Evolutionary conservation across 2,888 invertebrate genomes (phyloP), one percentile per base, ranked within the genome.

Genomic region (Sclerodermus sp.): DNA sequence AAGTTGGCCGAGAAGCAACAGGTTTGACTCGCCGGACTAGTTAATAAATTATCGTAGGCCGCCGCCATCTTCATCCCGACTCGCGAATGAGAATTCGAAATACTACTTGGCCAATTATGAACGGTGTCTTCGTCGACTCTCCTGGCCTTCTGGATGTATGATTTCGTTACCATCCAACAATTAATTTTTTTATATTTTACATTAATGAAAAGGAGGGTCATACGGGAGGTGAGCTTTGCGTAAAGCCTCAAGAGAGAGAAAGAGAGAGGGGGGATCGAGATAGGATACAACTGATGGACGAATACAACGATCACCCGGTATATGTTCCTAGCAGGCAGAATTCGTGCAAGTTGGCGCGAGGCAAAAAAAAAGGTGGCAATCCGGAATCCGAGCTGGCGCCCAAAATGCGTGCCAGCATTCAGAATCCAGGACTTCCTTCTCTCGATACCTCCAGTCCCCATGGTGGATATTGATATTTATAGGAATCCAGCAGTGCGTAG

Each of bases 31-130:
- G 70, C 66, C 65, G 68, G 71, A 73, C 74, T 74, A 74, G 73
- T 73, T 74, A 74, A 74, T 74, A 74, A 74, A 74, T 74, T 73
- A 74, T 71, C 68, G 64, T 68, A 68, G 69, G 64, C 68, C 48
- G 66, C 67, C 65, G 71, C 73, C 70, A 68, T 71, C 62, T 70
- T 66, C 57, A 48, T 58, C 49, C 34, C 44, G 53, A 55, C 60
- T 57, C 58, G 56, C 55, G 49, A 52, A 58, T 59, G 62, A 56
- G 66, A 63, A 66, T 64, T 62, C 55, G 63, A 56, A 61, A 58
- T 63, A 39, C 16, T 48, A 44, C 17, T 17, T 38, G 39, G 29
- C 31, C 47, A 32, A 55, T 55, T 53, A 49, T 53, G 42, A 58
- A 49, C 56, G 43, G 37, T 53, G 39, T 12, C 10, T 15, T 18